Percentiles rank a stretch among this genome's conserved stretches.
Evolutionary conservation across 1,140 invertebrate species (phyloP).

Genomic region (Sarcophaga peregrina): DNA sequence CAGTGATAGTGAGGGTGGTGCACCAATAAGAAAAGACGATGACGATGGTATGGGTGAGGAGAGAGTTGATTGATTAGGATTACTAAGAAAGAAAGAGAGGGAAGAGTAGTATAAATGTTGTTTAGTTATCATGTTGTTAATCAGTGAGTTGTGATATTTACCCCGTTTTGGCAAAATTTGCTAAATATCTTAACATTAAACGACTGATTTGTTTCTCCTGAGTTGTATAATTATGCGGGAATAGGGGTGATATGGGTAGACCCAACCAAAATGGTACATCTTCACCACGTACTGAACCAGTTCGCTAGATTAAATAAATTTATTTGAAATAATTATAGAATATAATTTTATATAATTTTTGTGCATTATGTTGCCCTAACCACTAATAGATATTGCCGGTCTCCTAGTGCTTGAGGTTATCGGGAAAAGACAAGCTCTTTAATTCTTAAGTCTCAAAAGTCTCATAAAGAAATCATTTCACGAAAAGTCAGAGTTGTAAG

Average conservation of each 20-base stretch:
- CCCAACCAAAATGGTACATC: constrained; percentile 95
- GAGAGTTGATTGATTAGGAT: constrained; percentile 58
- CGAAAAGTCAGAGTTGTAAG: too few relatives aligned
- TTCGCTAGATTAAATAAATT: constrained; percentile 68
- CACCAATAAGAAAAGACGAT: constrained; percentile 27
- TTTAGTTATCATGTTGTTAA: not conserved
- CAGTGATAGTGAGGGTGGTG: not conserved
- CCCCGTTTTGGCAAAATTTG: constrained; percentile 86
- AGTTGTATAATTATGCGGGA: constrained; percentile 77
- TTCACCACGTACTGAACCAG: constrained; percentile 88
- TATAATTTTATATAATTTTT: too few relatives aligned
- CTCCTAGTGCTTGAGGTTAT: too few relatives aligned
- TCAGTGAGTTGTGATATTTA: constrained; percentile 68
- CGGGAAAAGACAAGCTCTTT: too few relatives aligned
- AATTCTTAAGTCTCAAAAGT: too few relatives aligned
- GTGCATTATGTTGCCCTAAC: constrained; percentile 35
- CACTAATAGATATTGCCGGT: too few relatives aligned
- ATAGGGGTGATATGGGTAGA: constrained; percentile 80
- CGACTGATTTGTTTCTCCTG: constrained; percentile 79
- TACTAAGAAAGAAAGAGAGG: constrained; percentile 48
- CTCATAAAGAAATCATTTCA: too few relatives aligned
- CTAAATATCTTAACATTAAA: constrained; percentile 82
- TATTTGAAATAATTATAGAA: too few relatives aligned
- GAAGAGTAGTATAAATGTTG: not conserved
- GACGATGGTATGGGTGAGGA: constrained; percentile 41